These are phyloP conservation scores for Plecotus auritus DNA, from an alignment of 2,113 vertebrate species.

Conservation along the genomic window DNA sequence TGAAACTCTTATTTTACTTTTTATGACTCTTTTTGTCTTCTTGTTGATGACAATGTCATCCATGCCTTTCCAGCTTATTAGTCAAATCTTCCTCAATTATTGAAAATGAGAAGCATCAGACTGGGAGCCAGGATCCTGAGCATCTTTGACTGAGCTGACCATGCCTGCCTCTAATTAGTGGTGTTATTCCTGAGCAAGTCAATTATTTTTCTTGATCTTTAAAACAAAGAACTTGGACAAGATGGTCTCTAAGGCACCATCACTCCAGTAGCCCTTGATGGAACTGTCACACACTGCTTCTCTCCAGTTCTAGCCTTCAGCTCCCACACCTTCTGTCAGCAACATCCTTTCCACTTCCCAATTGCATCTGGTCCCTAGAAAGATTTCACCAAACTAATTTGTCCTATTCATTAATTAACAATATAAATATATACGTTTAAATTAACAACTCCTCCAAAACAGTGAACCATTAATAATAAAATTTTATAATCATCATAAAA, in stretches of 20 bases:
- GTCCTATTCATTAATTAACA: slow-evolving; percentile 69
- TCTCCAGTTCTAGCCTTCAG: neutral
- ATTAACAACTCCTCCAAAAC: slow-evolving; percentile 72
- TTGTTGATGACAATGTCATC: neutral
- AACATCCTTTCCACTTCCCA: neutral
- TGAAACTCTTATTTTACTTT: neutral
- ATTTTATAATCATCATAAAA: slow-evolving; percentile 77
- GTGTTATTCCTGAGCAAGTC: neutral
- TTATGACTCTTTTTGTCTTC: neutral
- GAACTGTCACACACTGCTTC: too few relatives aligned
- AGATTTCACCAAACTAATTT: slow-evolving; percentile 57
- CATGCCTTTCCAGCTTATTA: neutral
- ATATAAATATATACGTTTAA: slow-evolving; percentile 72
- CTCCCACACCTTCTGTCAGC: neutral
- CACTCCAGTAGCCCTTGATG: neutral
- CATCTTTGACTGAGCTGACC: neutral
- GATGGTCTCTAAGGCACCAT: neutral
- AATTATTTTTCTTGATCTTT: neutral
- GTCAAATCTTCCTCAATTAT: neutral
- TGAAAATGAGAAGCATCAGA: neutral
- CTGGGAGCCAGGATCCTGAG: neutral
- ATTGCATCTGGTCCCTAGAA: neutral
- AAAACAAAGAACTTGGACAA: neutral
- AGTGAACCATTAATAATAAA: slow-evolving; percentile 74
- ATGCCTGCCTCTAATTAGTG: neutral